These are phyloP conservation scores for Procavia capensis DNA, from an alignment of 2,113 vertebrate genomes.

Conservation along the genomic window DNA sequence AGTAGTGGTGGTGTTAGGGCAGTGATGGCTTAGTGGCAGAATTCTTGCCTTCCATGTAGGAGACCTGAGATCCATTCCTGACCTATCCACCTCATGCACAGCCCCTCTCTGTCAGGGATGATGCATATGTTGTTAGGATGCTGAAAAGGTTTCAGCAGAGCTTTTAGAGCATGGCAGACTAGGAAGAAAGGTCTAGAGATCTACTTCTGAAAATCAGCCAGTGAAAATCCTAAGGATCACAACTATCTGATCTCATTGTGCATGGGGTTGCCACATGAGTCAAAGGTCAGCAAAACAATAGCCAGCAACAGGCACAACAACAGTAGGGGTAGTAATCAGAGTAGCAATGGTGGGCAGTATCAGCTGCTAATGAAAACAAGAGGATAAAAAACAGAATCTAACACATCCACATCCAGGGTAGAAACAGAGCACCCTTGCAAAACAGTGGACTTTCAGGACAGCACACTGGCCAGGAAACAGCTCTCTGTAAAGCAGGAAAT, in stretches of 20 bases:
- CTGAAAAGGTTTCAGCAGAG: background rate
- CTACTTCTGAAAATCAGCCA: too few species aligned
- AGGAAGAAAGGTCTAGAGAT: too few species aligned
- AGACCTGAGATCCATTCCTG: background rate
- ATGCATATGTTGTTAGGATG: background rate
- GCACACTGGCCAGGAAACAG: background rate
- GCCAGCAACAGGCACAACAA: background rate
- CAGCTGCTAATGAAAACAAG: background rate
- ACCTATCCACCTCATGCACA: background rate
- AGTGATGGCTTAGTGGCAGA: background rate
- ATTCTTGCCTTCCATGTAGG: too few species aligned
- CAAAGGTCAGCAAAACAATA: background rate
- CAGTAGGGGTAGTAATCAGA: accelerated
- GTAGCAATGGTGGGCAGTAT: accelerated
- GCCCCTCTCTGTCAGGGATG: background rate
- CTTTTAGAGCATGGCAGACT: background rate
- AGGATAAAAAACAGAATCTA: background rate
- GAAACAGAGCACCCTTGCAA: background rate
- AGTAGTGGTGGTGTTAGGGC: background rate
- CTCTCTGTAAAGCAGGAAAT: background rate
- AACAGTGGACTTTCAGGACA: background rate
- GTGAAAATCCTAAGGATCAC: too few species aligned
- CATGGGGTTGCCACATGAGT: background rate
- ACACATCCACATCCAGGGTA: background rate
- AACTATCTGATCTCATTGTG: background rate